Base-by-base conservation (phyloP, 2,888 invertebrate genomes). In the Escarpia spicata region DNA sequence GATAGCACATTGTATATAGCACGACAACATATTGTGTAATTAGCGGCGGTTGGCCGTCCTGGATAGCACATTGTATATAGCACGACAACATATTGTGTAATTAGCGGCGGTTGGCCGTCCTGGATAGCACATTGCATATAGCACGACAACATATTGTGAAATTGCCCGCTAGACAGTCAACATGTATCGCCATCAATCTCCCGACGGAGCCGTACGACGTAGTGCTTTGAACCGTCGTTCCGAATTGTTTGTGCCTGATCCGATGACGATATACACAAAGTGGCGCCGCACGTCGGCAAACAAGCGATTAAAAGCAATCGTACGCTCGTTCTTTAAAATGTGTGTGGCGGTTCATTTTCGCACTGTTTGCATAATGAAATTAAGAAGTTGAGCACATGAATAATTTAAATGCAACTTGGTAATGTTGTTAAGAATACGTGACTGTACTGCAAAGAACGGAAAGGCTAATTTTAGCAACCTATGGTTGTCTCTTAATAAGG, bases 261-360 rank as follows among this genome's bases (percentile, higher is more conserved):
- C 26, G 75, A 75, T 75, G 75, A 75, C 15, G 75, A 75, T 75
- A 75, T 4, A 60, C 19, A 26, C 19, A 26, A 19, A n/a, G 75
- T 75, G 75, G 75, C 26, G 75, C 75, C n/a, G 26, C 75, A 26
- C 19, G 26, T 26, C 75, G 75, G 75, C n/a, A 26, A 26, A 75
- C 75, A 26, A 75, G 3, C n/a, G 75, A 75, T 75, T 75, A 75
- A 26, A 75, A 6, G 75, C 26, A 75, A 26, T 75, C 26, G 75
- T n/a, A 19, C 75, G 75, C 75, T 75, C 75, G 75, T 75, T 75
- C 75, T 75, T 75, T 26, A 75, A 75, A 75, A 75, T 75, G 75
- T 26, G 75, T 26, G 19, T 75, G 75, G 75, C 75, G 26, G 75
- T 75, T 19, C 75, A 75, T 75, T 26, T 52, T 75, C 0, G n/a